Conservation (phyloP, 2,113 vertebrate genomes). For the Balaeniceps rex region DNA sequence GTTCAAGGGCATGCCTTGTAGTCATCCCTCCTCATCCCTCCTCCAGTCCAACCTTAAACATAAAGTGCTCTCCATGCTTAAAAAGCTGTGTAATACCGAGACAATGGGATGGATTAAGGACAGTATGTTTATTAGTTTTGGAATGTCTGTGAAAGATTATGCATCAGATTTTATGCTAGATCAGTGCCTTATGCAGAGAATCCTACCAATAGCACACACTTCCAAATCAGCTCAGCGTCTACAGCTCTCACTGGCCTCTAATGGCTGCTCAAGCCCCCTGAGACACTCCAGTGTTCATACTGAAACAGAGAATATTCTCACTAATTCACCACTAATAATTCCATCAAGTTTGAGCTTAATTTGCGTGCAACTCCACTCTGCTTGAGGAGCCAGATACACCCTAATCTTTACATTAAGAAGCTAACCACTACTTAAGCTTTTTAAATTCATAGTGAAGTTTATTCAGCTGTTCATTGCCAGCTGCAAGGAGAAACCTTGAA, state of each 20-base stretch:
- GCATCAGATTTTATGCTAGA: not conserved
- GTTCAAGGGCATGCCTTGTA: not conserved
- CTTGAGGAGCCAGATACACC: not conserved
- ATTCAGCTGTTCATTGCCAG: slow-evolving; percentile 13
- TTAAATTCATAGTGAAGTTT: not conserved
- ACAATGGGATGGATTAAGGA: not conserved
- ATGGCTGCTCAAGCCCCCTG: not conserved
- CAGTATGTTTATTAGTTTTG: not conserved
- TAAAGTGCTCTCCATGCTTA: not conserved
- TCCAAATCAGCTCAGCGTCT: not conserved
- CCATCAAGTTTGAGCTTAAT: not conserved
- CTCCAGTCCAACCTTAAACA: not conserved
- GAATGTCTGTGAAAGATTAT: not conserved
- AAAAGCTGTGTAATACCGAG: not conserved
- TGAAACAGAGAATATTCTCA: not conserved
- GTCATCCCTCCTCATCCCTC: not conserved
- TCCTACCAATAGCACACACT: not conserved
- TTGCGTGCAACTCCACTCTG: not conserved
- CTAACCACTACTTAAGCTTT: not conserved
- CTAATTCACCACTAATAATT: not conserved
- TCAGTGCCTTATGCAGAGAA: not conserved
- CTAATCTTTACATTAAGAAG: not conserved
- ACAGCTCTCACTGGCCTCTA: not conserved
- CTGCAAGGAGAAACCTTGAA: slow-evolving; percentile 8
- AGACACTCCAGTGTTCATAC: not conserved